Conservation (phyloP, 2,888 invertebrate species). For the Andrena fulva region DNA sequence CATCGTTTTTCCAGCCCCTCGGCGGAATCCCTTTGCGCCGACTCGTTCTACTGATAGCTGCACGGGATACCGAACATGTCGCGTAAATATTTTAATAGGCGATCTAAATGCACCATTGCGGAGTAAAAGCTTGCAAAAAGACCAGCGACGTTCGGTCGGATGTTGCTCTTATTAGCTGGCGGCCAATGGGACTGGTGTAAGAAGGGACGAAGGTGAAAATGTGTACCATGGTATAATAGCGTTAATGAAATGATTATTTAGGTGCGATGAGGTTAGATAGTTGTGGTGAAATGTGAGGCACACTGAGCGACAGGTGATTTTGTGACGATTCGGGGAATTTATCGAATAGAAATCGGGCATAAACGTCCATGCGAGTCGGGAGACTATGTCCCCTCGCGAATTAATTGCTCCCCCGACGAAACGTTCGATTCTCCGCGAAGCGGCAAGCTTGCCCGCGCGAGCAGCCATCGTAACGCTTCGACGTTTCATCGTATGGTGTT, state of each 20-base stretch:
- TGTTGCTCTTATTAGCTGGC: neutral
- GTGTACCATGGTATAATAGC: too few species aligned
- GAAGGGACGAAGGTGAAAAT: too few species aligned
- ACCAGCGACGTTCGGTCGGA: neutral
- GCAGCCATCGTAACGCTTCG: slow-evolving; percentile 21
- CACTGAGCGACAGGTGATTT: too few species aligned
- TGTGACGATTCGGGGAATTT: too few species aligned
- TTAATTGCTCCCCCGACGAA: neutral
- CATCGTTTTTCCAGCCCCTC: neutral
- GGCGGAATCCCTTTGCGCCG: slow-evolving; percentile 30
- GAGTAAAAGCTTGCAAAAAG: neutral
- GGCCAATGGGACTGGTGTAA: neutral
- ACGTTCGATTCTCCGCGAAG: neutral
- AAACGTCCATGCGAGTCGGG: too few species aligned
- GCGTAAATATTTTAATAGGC: slow-evolving; percentile 29
- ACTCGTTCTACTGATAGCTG: slow-evolving; percentile 8
- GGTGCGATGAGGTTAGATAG: too few species aligned
- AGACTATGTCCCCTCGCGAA: neutral
- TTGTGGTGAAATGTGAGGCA: too few species aligned
- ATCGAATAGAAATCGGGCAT: too few species aligned
- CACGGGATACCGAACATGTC: slow-evolving; percentile 30
- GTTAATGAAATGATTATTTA: too few species aligned
- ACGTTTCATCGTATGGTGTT: slow-evolving; percentile 57
- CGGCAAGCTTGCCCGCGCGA: neutral
- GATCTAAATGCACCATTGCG: slow-evolving; percentile 26